Conservation (phyloP, 2,888 invertebrate genomes). For the Thymelicus lineola region DNA sequence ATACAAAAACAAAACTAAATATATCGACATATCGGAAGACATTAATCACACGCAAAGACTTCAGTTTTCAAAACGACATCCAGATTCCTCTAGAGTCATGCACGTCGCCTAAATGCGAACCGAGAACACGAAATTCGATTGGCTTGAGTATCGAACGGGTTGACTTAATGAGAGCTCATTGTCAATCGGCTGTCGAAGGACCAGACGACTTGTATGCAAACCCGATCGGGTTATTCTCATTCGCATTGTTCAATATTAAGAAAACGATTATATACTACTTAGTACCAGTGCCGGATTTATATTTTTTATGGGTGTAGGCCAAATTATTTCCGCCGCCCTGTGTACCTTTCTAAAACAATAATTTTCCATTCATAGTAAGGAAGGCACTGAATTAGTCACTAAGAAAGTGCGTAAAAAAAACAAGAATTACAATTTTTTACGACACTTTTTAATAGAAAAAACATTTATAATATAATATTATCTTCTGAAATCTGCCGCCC, state of each 20-base stretch:
- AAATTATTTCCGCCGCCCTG: too few relatives aligned
- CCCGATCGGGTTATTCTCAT: slow-evolving; percentile 9
- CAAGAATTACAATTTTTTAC: too few relatives aligned
- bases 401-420: too few relatives aligned
- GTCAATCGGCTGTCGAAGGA: slow-evolving; percentile 67
- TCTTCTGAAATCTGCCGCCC: too few relatives aligned
- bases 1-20: neutral
- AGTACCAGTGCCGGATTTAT: too few relatives aligned
- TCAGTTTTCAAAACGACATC: neutral
- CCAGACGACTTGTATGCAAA: slow-evolving; percentile 50
- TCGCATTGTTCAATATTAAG: neutral
- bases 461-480: too few relatives aligned
- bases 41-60: neutral
- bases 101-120: slow-evolving; percentile 18
- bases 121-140: slow-evolving; percentile 37
- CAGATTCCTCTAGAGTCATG: neutral
- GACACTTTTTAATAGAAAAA: too few relatives aligned
- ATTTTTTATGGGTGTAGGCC: too few relatives aligned
- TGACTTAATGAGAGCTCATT: slow-evolving; percentile 73
- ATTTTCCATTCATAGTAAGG: too few relatives aligned
- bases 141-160: slow-evolving; percentile 39
- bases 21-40: neutral
- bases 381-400: too few relatives aligned
- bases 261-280: too few relatives aligned
- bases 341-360: too few relatives aligned